Evolutionary conservation across 2,888 invertebrate species (phyloP).

Genomic region (Dendrolimus houi): DNA sequence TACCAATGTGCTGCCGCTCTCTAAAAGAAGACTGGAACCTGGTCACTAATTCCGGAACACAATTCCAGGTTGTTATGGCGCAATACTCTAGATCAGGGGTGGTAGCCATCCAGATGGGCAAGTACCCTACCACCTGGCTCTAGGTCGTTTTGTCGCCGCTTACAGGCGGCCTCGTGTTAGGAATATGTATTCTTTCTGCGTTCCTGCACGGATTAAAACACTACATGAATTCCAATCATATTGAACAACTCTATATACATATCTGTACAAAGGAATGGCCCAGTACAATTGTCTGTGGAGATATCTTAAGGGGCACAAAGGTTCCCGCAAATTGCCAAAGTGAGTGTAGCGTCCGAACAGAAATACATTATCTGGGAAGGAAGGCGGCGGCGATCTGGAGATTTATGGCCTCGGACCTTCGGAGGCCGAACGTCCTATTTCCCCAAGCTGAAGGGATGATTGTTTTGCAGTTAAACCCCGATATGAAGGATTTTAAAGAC

Average conservation of each 20-base stretch:
- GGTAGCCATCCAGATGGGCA: too few species aligned
- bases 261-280: constrained; percentile 31
- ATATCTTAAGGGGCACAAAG: constrained; percentile 75
- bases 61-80: too few species aligned
- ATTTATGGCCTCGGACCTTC: constrained; percentile 54
- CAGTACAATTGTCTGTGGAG: constrained; percentile 68
- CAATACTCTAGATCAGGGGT: too few species aligned
- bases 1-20: too few species aligned
- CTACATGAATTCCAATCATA: constrained; percentile 12
- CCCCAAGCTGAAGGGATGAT: constrained; percentile 15
- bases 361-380: constrained; percentile 72
- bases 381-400: constrained; percentile 51
- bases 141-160: too few species aligned
- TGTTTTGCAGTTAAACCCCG: background rate
- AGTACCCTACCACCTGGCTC: too few species aligned
- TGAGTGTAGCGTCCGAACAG: constrained; percentile 73
- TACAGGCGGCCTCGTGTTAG: too few species aligned
- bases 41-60: too few species aligned
- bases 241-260: constrained; percentile 20
- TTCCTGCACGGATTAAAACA: too few species aligned
- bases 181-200: too few species aligned
- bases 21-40: too few species aligned
- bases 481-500: too few species aligned
- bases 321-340: constrained; percentile 74
- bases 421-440: constrained; percentile 51